Evolutionary conservation across 2,888 invertebrate genomes (phyloP), one percentile per base, ranked within the genome.

Genomic region (Caenorhabditis doughertyi): DNA sequence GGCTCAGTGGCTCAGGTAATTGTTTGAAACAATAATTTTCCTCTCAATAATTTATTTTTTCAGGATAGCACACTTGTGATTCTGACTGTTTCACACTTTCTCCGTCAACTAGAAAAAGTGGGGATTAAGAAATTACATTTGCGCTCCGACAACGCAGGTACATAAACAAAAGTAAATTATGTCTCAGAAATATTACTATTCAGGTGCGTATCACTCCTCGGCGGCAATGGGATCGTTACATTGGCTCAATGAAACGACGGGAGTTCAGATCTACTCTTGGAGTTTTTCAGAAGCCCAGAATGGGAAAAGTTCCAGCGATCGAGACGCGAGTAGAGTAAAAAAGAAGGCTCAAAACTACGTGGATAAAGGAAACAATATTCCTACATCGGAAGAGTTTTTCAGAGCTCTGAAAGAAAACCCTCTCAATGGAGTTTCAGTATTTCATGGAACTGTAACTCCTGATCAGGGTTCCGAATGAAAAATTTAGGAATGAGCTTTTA

Each of bases 281-380:
- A n/a, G n/a, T n/a, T n/a, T n/a, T n/a, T n/a, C n/a, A n/a, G n/a
- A n/a, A n/a, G n/a, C n/a, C n/a, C n/a, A n/a, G n/a, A n/a, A n/a
- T n/a, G n/a, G n/a, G n/a, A 71, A 71, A 58, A 23, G 21, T 21
- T 18, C 44, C 1, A 51, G 60, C 32, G 72, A 72, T 35, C 2
- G 72, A 51, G 49, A 29, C 32, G 72, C 72, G 1, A 42, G 16
- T 7, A 3, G 27, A 23, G 72, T 60, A n/a, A 72, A 72, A 62
- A 9, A 21, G 23, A 49, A 51, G 16, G 72, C 51, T 1, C 32
- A 29, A 44, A 7, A 16, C 0, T 71, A 71, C 13, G 56, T 71
- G 3, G 13, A 42, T 0, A 27, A 39, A 21, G 58, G 42, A 5
- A 4, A 16, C 3, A 29, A 56, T n/a, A 56, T 56, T 13, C 39